These are phyloP conservation scores for Pseudonaja textilis DNA, from an alignment of 2,113 vertebrate genomes.

Conservation along the genomic window DNA sequence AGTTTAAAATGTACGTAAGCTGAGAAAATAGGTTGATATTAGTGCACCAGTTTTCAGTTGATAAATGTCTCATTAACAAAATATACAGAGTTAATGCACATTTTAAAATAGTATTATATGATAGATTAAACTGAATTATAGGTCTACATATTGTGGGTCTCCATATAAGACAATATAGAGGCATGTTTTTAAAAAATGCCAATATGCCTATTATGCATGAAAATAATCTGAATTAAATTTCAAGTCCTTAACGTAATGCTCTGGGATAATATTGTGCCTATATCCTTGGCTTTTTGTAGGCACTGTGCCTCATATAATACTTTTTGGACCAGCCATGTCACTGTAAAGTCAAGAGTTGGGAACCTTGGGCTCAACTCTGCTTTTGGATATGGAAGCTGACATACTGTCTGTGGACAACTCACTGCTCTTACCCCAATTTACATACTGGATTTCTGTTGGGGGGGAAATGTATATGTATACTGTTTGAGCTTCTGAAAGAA, in stretches of 20 bases:
- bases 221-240: not conserved
- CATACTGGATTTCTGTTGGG: not conserved
- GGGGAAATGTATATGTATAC: not conserved
- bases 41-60: not conserved
- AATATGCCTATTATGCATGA: not conserved
- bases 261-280: not conserved
- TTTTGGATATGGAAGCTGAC: not conserved
- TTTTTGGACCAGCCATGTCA: not conserved
- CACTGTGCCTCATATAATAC: not conserved
- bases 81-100: not conserved
- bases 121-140: not conserved
- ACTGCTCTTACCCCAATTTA: not conserved
- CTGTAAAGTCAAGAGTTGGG: not conserved
- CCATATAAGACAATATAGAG: not conserved
- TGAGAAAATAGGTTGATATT: constrained; percentile 10
- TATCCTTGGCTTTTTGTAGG: not conserved
- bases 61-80: not conserved
- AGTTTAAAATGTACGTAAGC: constrained; percentile 2
- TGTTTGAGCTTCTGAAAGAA: not conserved
- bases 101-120: not conserved
- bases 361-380: not conserved
- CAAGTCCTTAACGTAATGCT: not conserved
- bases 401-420: not conserved
- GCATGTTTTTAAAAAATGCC: not conserved
- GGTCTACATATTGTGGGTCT: not conserved